Conservation (phyloP, 2,797 vertebrate species). For the Gallinago nigripennis region DNA sequence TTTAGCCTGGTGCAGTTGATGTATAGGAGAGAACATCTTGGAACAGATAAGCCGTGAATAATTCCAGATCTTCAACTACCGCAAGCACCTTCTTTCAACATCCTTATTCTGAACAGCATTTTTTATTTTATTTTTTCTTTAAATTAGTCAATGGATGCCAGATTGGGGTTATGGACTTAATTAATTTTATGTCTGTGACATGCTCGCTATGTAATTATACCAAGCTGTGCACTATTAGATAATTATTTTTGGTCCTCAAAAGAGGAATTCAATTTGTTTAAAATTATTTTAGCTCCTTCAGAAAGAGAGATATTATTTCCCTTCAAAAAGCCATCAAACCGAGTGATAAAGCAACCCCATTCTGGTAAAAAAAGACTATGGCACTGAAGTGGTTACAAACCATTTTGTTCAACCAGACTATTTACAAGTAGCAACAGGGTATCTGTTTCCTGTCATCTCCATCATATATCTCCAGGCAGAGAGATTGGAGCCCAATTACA, state of each 20-base stretch:
- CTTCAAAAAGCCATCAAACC: not conserved
- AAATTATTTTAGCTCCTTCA: slow-evolving; percentile 44
- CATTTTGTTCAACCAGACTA: slow-evolving; percentile 94
- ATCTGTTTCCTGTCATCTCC: slow-evolving; percentile 96
- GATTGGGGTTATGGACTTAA: slow-evolving; percentile 8
- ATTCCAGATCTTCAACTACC: slow-evolving; percentile 17
- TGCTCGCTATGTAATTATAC: slow-evolving; percentile 46
- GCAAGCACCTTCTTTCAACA: slow-evolving; percentile 33
- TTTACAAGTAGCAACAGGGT: slow-evolving; percentile 92
- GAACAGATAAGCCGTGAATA: not conserved
- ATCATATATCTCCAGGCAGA: slow-evolving; percentile 94
- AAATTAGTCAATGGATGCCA: not conserved
- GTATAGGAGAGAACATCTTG: not conserved
- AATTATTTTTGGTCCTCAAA: slow-evolving; percentile 38
- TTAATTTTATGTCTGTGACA: slow-evolving; percentile 46
- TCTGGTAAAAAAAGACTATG: slow-evolving; percentile 56
- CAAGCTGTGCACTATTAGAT: slow-evolving; percentile 28
- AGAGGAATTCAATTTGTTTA: slow-evolving; percentile 43
- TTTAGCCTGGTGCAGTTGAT: not conserved
- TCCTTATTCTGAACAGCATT: not conserved
- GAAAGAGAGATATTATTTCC: slow-evolving; percentile 4
- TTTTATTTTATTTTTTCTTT: not conserved
- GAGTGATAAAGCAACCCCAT: slow-evolving; percentile 1
- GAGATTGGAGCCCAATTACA: slow-evolving; percentile 99
- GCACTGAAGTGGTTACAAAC: slow-evolving; percentile 86